A percentile compares a stretch with the other conserved stretches of the same genome.
These are phyloP conservation scores for Linhomoeus sp. DNA, from an alignment of 2,888 invertebrate species.

Conservation along the genomic window DNA sequence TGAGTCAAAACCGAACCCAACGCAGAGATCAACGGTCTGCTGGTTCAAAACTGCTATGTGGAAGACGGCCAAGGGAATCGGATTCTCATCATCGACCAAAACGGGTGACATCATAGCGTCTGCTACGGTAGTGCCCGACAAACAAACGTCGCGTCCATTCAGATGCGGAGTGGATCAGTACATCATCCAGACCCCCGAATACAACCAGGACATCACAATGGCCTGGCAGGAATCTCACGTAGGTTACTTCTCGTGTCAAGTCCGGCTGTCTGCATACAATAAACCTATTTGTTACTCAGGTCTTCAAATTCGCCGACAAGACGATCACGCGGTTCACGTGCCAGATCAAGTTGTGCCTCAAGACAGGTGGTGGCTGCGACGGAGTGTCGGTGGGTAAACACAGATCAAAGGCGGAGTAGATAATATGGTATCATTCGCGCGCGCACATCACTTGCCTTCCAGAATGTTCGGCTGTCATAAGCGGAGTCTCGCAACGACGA, in stretches of 20 bases:
- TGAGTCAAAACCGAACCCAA: background rate
- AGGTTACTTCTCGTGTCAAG: background rate
- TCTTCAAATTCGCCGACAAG: constrained; percentile 25
- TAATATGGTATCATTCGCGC: too few relatives aligned
- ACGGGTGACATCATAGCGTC: constrained; percentile 16
- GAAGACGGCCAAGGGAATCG: constrained; percentile 24
- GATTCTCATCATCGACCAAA: constrained; percentile 25
- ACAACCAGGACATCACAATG: constrained; percentile 15
- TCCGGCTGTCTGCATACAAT: background rate
- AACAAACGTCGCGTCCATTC: background rate
- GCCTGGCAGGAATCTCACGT: constrained; percentile 15
- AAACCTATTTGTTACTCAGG: too few relatives aligned
- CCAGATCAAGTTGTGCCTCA: constrained; percentile 19
- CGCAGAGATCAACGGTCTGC: constrained; percentile 19
- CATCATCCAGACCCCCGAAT: constrained; percentile 21
- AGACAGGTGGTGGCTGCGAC: constrained; percentile 20
- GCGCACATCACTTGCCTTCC: too few relatives aligned
- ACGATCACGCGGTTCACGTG: constrained; percentile 24
- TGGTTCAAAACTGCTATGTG: constrained; percentile 27
- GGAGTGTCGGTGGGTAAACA: too few relatives aligned
- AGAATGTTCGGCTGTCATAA: too few relatives aligned
- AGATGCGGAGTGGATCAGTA: constrained; percentile 25
- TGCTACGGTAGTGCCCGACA: too few relatives aligned
- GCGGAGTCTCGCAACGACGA: too few relatives aligned
- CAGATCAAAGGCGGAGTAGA: too few relatives aligned